phyloP scores from a whole-genome alignment of 2,888 invertebrate genomes.

The Leptinotarsa peninsularis region DNA sequence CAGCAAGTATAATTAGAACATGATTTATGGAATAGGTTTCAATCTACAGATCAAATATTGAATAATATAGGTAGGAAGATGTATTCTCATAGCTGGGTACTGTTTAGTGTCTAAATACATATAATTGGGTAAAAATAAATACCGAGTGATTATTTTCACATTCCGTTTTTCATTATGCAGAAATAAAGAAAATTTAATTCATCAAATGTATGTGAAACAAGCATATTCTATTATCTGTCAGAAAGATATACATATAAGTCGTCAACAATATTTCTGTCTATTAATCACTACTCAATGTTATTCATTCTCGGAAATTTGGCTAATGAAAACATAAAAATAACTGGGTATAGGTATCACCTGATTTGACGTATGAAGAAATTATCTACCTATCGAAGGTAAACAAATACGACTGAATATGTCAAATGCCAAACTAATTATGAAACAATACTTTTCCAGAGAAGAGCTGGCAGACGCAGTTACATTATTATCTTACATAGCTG shows the following conservation, averaged over 20 bases:
- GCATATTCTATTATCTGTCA: not conserved
- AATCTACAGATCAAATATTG: too few relatives aligned
- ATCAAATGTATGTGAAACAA: not conserved
- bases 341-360: constrained; percentile 35
- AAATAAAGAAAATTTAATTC: not conserved
- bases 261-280: not conserved
- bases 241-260: not conserved
- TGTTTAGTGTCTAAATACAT: too few relatives aligned
- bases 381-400: constrained; percentile 40
- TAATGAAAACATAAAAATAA: constrained; percentile 11
- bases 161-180: too few relatives aligned
- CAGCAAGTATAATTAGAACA: too few relatives aligned
- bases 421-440: not conserved
- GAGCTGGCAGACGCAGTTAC: not conserved
- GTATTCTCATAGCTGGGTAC: too few relatives aligned
- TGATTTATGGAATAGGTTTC: too few relatives aligned
- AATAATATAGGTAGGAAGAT: too few relatives aligned
- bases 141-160: too few relatives aligned
- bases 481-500: not conserved
- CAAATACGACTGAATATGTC: constrained; percentile 32
- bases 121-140: too few relatives aligned
- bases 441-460: not conserved
- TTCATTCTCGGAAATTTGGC: constrained; percentile 8
- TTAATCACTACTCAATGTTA: constrained; percentile 2
- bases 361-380: constrained; percentile 41